Evolutionary conservation across 2,797 vertebrate genomes (phyloP), one percentile per base, ranked within the genome.

Genomic region (Sebastes itinus): DNA sequence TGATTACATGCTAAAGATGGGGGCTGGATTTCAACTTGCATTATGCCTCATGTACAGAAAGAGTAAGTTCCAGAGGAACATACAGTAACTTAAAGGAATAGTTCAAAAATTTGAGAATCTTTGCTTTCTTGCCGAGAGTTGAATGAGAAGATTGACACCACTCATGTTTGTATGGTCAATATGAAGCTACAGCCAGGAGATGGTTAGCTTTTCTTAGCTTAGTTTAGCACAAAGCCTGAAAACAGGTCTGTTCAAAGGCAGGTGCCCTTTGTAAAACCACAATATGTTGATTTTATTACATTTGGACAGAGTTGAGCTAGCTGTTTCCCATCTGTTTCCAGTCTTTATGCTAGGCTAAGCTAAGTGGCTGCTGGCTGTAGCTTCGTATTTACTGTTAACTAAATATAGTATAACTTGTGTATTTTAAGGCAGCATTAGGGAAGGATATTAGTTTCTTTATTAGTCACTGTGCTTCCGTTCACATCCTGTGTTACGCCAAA

Each of bases 1-100:
- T 80, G 81, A 77, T 77, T 63, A 62, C 66, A 65, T 33, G 28
- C 49, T 80, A 30, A 75, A 69, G 49, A 27, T 63, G 35, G 46
- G 72, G 49, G 72, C 35, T 74, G 4, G 22, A 28, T 56, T 70
- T 69, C 18, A 70, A 55, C 59, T 65, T 22, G 62, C 63, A 38
- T 52, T 80, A 5, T 65, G 35, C 9, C 49, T 60, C 12, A 3
- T 60, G 30, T 70, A 20, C 46, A 49, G 2, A 0, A 46, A 25
- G 16, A 38, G 14, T 22, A 30, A 7, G 20, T 25, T 23, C 10
- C 11, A 61, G 22, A 23, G 52, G 22, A 2, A 66, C 22, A 60
- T 42, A 62, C 18, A 42, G 30, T 59, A 70, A 63, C 13, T 33
- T 49, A 61, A 42, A 22, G 25, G 16, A 60, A 20, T 18, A n/a